Base-by-base conservation (phyloP, 2,797 vertebrate genomes). In the Amblyraja radiata region DNA sequence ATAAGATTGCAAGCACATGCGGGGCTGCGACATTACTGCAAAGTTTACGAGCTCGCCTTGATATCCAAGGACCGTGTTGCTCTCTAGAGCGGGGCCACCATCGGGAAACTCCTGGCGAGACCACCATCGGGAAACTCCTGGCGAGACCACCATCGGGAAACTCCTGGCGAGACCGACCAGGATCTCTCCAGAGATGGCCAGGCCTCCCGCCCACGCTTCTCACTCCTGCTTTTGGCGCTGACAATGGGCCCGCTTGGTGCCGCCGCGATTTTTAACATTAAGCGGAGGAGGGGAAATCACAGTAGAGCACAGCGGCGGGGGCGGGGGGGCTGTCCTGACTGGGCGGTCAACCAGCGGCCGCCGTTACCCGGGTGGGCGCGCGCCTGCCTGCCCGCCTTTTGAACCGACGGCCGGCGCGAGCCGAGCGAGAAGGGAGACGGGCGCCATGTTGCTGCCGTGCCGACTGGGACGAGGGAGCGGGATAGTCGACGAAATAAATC, bases 361-460 rank as follows among this genome's bases (percentile, higher is more conserved):
- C 83, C 28, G 28, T 65, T 68, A 68, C 1, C 14, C 23, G 9
- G 23, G 65, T 46, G 46, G 46, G 46, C 46, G 46, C 46, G 46
- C 3, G 46, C 61, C 84, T 28, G n/a, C 61, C 61, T 61, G n/a
- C 84, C 1, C 32, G n/a, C 1, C 84, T 14, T 65, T 68, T 65
- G 13, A 61, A 28, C 28, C 14, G 10, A n/a, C 83, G 14, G 7
- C 18, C 4, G 23, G 18, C 65, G 13, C 63, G 32, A 36, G n/a
- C 61, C 61, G 58, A 63, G 21, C 13, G 2, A 63, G 84, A 58
- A 54, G 32, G 28, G 76, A 78, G 8, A 32, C 9, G 84, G 61
- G 61, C 61, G 84, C 84, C 84, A 88, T 88, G 84, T 88, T 88
- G 84, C n/a, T 88, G 28, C 61, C n/a, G 77, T n/a, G 23, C 74